Evolutionary conservation across 2,888 invertebrate genomes (phyloP), one percentile per base, ranked within the genome.

Genomic region (Lasioglossum calceatum): DNA sequence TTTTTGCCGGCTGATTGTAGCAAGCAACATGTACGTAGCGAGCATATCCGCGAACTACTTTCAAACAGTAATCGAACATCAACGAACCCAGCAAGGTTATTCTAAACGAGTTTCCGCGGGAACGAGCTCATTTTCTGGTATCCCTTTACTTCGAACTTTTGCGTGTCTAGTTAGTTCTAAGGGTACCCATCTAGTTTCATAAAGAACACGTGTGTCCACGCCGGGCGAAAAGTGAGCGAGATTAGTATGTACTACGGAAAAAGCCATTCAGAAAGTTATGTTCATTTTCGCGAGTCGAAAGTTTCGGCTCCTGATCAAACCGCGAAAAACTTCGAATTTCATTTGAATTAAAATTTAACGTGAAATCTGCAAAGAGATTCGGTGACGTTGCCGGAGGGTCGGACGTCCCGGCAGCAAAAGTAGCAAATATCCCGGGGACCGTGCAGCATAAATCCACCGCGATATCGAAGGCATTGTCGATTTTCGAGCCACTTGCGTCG

Each of bases 401-500:
- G 39, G 36, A 39, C 8, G 8, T n/a, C 36, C 0, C n/a, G 1
- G n/a, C 14, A 71, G 71, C 47, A 23, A 71, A 71, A n/a, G n/a
- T n/a, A n/a, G 71, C 71, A 71, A 42, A 42, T 42, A 71, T 71
- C n/a, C 14, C n/a, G 42, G 14, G n/a, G 2, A 42, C 14, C 42
- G 42, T 42, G 42, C n/a, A 0, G n/a, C n/a, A 71, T 71, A 42
- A 71, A 71, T 71, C 42, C 71, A 16, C 71, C n/a, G 71, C 71
- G 71, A 82, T 82, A 82, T 78, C 77, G 73, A 8, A 54, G 44
- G 44, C 27, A 78, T 79, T 82, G 82, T 78, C 67, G 64, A 8
- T 8, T 27, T 42, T 27, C 64, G 27, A 16, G 72, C 64, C 77
- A 67, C 80, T 82, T 71, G 76, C 61, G 61, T 36, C 42, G 61